These are phyloP conservation scores for Poeciliopsis paucimaculata DNA, from an alignment of 2,797 vertebrate genomes.

Conservation along the genomic window DNA sequence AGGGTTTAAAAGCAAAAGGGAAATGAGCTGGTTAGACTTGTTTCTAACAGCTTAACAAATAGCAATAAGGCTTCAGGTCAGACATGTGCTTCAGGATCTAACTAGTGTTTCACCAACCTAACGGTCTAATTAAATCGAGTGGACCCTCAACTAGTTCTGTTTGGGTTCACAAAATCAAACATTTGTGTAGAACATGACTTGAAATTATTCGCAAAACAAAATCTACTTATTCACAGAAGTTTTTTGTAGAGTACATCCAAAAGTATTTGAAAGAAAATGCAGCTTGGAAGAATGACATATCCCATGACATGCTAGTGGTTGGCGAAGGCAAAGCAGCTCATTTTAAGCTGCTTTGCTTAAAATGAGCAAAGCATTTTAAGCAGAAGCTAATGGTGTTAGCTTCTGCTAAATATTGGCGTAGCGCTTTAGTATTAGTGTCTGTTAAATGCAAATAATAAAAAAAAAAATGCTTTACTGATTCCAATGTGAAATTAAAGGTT, in stretches of 20 bases:
- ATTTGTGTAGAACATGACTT: not conserved
- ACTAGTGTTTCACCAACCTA: not conserved
- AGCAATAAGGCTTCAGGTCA: not conserved
- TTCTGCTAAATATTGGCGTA: no score
- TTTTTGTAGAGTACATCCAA: not conserved
- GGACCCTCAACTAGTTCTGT: not conserved
- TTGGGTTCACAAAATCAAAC: not conserved
- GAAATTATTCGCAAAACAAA: not conserved
- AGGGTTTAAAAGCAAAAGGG: constrained; percentile 43
- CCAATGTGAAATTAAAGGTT: no score
- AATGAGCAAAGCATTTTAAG: no score
- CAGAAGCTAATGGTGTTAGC: no score
- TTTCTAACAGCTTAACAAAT: not conserved
- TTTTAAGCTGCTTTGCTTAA: no score
- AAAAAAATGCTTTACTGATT: no score
- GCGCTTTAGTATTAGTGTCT: no score
- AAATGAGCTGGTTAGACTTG: not conserved
- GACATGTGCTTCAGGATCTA: not conserved
- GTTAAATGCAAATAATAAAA: no score
- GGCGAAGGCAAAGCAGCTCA: not conserved
- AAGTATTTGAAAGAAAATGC: not conserved
- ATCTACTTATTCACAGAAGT: not conserved
- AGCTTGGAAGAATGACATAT: not conserved
- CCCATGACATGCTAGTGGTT: not conserved
- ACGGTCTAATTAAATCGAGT: not conserved